Conservation (phyloP, 1,140 invertebrate species). For the Eumeta japonica region DNA sequence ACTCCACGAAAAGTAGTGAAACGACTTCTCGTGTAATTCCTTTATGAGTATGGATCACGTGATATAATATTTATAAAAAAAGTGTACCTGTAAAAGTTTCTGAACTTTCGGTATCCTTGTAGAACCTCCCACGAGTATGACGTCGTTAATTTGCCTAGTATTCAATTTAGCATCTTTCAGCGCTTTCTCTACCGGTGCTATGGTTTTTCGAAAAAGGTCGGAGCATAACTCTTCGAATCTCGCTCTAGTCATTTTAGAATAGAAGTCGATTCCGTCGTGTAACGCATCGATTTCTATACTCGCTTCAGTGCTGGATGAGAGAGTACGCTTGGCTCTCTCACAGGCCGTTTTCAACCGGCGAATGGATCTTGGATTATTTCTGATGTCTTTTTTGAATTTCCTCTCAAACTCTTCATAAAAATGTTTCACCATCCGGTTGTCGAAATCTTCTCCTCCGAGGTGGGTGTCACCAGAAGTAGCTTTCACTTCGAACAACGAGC, state of each 20-base stretch:
- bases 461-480: conserved; percentile 77
- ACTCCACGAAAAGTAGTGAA: not conserved
- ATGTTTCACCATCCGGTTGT: conserved; percentile 82
- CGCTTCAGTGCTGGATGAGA: conserved; percentile 68
- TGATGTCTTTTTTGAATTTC: conserved; percentile 79
- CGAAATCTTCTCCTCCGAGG: conserved; percentile 75
- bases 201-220: conserved; percentile 72
- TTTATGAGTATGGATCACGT: no score
- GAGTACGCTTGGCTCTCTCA: conserved; percentile 68
- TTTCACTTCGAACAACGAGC: conserved; percentile 76
- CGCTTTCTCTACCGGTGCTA: conserved; percentile 72
- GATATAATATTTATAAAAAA: not conserved
- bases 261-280: conserved; percentile 81
- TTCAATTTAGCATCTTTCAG: conserved; percentile 75
- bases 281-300: conserved; percentile 75
- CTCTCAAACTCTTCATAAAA: conserved; percentile 77
- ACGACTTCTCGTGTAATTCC: not conserved
- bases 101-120: conserved; percentile 69
- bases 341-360: conserved; percentile 74
- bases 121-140: conserved; percentile 67
- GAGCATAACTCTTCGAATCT: conserved; percentile 85
- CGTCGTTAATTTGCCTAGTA: conserved; percentile 66
- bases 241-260: conserved; percentile 80
- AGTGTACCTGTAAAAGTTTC: conserved; percentile 57
- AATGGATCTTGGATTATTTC: conserved; percentile 72